Evolutionary conservation across 2,113 vertebrate genomes (phyloP).

Genomic region (Mobula birostris): DNA sequence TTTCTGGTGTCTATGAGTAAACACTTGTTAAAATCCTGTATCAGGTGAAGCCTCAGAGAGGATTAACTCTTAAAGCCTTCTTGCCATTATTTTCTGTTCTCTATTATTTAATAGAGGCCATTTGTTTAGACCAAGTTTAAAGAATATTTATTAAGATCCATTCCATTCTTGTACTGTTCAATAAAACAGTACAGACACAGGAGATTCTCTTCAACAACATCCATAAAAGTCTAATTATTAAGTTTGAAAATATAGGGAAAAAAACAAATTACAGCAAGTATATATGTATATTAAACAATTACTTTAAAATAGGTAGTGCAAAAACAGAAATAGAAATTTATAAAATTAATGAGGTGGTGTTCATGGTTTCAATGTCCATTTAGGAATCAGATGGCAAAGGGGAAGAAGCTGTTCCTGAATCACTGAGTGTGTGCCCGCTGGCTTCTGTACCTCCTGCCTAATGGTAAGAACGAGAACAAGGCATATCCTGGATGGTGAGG

Average conservation of each 20-base stretch:
- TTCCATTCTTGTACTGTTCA: not conserved
- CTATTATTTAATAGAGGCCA: not conserved
- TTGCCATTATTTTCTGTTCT: not conserved
- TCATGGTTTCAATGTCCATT: no score
- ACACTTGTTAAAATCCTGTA: not conserved
- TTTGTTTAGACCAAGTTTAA: not conserved
- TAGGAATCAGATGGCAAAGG: no score
- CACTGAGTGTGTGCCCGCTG: no score
- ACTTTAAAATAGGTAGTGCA: no score
- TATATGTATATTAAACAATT: no score
- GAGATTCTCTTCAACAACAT: not conserved
- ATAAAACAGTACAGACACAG: not conserved
- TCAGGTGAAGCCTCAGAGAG: not conserved
- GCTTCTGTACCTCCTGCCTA: no score
- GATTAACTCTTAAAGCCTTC: not conserved
- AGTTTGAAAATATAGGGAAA: not conserved
- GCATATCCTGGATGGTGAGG: no score
- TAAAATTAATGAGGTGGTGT: no score
- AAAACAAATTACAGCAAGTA: no score
- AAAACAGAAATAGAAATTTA: no score
- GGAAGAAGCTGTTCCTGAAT: no score
- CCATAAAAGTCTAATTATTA: not conserved
- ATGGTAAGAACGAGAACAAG: no score
- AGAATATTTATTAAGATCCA: not conserved
- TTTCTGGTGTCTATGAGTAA: not conserved